Evolutionary conservation across 2,797 vertebrate species (phyloP).

Genomic region (Tokudaia tokunoshimensis): DNA sequence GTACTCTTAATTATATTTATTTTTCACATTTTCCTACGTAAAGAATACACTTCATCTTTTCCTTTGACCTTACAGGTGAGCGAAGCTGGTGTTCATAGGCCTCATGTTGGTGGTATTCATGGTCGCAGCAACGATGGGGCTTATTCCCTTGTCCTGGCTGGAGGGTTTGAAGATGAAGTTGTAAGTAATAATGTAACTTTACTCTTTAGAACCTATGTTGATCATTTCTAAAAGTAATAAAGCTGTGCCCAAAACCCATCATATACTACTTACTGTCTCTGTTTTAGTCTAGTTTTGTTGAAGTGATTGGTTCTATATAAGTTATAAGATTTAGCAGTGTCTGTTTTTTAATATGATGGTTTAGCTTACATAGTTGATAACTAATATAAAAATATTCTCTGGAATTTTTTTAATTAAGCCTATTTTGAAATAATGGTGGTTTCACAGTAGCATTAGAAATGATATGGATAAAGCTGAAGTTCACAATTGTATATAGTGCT

Average conservation of each 20-base stretch:
- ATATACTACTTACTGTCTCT: not conserved
- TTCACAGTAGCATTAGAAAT: slow-evolving; percentile 35
- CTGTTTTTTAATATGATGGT: slow-evolving; percentile 32
- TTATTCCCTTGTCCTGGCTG: slow-evolving; percentile 98
- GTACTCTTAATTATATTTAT: slow-evolving; percentile 47
- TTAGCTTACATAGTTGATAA: not conserved
- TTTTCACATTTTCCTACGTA: not conserved
- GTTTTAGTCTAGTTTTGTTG: slow-evolving; percentile 43
- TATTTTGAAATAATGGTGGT: slow-evolving; percentile 50
- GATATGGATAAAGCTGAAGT: not conserved
- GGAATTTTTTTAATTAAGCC: not conserved
- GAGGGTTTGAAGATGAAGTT: slow-evolving; percentile 99
- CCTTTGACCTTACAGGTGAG: slow-evolving; percentile 92
- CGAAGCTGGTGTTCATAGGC: slow-evolving; percentile 98
- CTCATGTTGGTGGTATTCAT: slow-evolving; percentile 98
- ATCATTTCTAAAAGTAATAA: slow-evolving; percentile 41
- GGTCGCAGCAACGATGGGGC: slow-evolving; percentile 98
- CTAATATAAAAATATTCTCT: not conserved
- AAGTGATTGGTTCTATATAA: slow-evolving; percentile 33
- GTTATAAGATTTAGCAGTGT: not conserved
- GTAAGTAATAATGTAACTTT: slow-evolving; percentile 89
- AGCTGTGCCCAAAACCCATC: not conserved
- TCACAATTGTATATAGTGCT: not conserved
- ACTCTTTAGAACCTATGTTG: slow-evolving; percentile 57
- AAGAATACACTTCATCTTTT: not conserved